phyloP scores from a whole-genome alignment of 2,113 vertebrate genomes.

The Phyllostomus discolor region DNA sequence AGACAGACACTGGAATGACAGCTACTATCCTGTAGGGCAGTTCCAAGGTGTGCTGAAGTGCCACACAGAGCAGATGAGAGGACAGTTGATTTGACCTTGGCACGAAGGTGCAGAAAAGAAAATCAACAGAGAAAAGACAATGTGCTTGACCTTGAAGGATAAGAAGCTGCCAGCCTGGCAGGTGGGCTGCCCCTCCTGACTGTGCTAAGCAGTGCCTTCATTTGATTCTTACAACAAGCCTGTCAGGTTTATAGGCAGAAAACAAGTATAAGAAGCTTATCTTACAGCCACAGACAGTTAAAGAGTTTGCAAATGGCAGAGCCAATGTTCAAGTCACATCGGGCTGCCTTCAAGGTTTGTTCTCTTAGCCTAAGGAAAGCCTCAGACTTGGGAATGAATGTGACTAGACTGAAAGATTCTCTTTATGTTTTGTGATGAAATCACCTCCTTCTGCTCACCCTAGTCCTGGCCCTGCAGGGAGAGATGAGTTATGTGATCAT shows the following conservation, averaged over 20 bases:
- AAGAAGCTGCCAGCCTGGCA: not conserved
- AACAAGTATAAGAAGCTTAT: not conserved
- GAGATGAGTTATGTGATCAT: not conserved
- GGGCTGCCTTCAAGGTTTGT: not conserved
- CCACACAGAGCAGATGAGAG: not conserved
- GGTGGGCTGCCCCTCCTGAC: not conserved
- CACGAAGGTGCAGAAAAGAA: not conserved
- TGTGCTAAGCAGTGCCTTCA: not conserved
- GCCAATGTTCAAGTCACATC: not conserved
- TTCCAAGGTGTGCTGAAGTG: not conserved
- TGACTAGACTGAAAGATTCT: not conserved
- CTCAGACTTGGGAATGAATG: not conserved
- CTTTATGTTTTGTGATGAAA: not conserved
- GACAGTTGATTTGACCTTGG: not conserved
- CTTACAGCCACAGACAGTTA: not conserved
- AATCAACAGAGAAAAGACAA: not conserved
- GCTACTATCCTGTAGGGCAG: not conserved
- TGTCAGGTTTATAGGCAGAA: not conserved
- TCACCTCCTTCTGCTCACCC: not conserved
- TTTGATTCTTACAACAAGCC: not conserved
- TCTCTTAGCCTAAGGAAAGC: not conserved
- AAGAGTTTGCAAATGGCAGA: not conserved
- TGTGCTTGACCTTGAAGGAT: not conserved
- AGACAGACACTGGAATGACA: not conserved
- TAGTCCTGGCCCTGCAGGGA: too few species aligned